phyloP scores from a whole-genome alignment of 2,113 vertebrate genomes.

The Turdus rufiventris region DNA sequence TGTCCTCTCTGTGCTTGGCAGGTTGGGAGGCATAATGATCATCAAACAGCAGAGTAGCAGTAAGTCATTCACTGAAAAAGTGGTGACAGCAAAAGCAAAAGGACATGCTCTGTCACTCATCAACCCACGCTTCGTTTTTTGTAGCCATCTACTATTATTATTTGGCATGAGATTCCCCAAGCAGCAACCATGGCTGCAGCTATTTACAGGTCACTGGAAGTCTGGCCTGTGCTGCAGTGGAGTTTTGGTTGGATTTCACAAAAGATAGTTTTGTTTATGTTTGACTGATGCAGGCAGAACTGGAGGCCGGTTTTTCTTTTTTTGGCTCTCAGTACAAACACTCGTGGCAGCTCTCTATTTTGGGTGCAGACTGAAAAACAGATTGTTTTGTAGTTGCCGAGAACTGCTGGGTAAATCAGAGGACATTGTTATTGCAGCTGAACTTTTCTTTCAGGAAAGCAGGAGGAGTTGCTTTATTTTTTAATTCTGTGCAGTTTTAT shows the following conservation, averaged over 20 bases:
- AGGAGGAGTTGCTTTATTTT: constrained; percentile 44
- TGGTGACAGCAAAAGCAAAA: neutral
- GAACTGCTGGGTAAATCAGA: constrained; percentile 8
- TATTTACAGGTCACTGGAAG: constrained; percentile 19
- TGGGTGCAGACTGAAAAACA: constrained; percentile 23
- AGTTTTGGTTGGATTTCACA: constrained; percentile 20
- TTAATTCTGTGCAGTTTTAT: constrained; percentile 24
- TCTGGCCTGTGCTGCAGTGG: neutral
- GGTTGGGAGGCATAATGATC: rapidly evolving
- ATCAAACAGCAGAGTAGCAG: neutral
- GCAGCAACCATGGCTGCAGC: neutral
- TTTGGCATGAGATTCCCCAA: neutral
- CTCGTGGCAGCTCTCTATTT: neutral
- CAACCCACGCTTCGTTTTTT: neutral
- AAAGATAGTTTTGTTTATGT: constrained; percentile 17
- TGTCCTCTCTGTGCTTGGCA: neutral
- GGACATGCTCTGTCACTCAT: neutral
- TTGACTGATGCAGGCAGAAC: neutral
- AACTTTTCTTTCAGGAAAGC: neutral
- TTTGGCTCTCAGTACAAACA: constrained; percentile 11
- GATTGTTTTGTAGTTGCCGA: constrained; percentile 5
- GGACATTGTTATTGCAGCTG: neutral
- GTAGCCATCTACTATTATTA: neutral
- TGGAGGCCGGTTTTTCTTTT: constrained; percentile 4
- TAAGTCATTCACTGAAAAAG: neutral